Base-by-base conservation (phyloP, 1,140 invertebrate species). In the Cydia splendana region DNA sequence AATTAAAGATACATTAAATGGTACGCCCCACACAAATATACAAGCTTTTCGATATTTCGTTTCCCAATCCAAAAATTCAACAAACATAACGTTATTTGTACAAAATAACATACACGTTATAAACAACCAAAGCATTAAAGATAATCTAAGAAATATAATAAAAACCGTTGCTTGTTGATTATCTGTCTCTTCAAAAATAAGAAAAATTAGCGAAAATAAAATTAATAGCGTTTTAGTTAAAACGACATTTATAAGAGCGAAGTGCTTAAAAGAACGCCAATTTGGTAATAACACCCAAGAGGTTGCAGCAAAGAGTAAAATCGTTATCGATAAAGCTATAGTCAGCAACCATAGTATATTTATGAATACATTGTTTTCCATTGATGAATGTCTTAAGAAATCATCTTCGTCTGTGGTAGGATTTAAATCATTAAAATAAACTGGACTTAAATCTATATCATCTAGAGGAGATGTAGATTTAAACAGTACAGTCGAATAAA, bases 71-170 rank as follows among this genome's bases (percentile, higher is more conserved):
- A 62, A 9, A 7, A 62, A 1, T 5, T 7, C 18, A 62, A 24
- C n/a, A 62, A 62, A 62, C 0, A 62, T 62, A 62, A 20, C 7
- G n/a, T 20, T 62, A 62, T 62, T 20, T 62, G 57, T 62, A 62
- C 7, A 62, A 20, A 62, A 62, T 12, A 62, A 18, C 57, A 62
- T 4, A 62, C 57, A 62, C 2, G 57, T 24, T 20, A 24, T 18
- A 62, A 10, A 62, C 57, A 62, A 62, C n/a, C 57, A 62, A 62
- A 62, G 57, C 18, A 62, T 62, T 20, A 62, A 62, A 20, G 57
- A 62, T 62, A 62, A 20, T 24, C 18, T 62, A n/a, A n/a, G 9
- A 62, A 62, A 62, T 9, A 62, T 12, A 7, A 20, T 1, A 10
- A 62, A 18, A 15, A 53, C 51, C 6, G 51, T n/a, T 1, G n/a